Evolutionary conservation across 2,113 vertebrate species (phyloP).

Genomic region (Hippoglossus stenolepis): DNA sequence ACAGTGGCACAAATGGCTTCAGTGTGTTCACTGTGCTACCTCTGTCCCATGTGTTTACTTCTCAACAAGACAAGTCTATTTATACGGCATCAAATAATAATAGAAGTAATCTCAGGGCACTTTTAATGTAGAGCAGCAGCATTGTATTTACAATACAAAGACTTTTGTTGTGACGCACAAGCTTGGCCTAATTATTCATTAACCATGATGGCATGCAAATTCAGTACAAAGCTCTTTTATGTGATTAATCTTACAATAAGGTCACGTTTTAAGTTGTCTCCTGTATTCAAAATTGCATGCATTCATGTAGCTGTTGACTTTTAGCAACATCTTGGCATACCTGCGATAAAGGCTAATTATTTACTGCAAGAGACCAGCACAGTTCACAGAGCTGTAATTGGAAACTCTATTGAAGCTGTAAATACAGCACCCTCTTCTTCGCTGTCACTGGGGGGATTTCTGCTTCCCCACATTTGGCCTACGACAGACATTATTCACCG

Average conservation of each 20-base stretch:
- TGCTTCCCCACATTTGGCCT: conserved; percentile 51
- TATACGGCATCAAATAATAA: background rate
- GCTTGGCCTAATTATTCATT: conserved; percentile 30
- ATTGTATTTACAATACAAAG: conserved; percentile 3
- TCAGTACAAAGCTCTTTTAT: conserved; percentile 14
- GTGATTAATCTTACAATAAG: conserved; percentile 22
- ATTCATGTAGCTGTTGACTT: conserved; percentile 50
- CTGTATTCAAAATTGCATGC: conserved; percentile 32
- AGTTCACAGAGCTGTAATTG: conserved; percentile 76
- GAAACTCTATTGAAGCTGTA: conserved; percentile 78
- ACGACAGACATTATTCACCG: conserved; percentile 54
- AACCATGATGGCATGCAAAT: conserved; percentile 3
- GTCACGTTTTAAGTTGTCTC: conserved; percentile 29
- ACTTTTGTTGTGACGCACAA: conserved; percentile 2
- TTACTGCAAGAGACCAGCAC: conserved; percentile 53
- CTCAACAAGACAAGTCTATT: background rate
- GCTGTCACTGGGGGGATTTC: conserved; percentile 52
- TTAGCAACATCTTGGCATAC: conserved; percentile 44
- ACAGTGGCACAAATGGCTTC: background rate
- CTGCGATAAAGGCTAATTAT: conserved; percentile 66
- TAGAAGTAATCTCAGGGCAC: background rate
- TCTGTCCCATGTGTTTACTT: background rate
- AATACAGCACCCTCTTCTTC: conserved; percentile 68
- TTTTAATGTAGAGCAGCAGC: background rate
- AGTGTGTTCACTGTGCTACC: background rate